These are phyloP conservation scores for Athrips mouffetella DNA, from an alignment of 2,888 invertebrate genomes.

Conservation along the genomic window DNA sequence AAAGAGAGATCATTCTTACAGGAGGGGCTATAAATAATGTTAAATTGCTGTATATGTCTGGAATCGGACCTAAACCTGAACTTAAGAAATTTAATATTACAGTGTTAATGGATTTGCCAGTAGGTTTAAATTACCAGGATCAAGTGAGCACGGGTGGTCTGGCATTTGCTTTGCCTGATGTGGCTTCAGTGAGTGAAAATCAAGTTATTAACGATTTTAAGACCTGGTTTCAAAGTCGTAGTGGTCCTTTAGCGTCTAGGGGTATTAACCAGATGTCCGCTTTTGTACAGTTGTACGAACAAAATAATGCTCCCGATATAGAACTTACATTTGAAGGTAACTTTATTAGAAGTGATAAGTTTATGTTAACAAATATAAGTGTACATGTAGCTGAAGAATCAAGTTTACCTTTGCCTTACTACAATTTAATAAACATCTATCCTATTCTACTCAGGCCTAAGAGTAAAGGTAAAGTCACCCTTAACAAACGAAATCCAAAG, in stretches of 20 bases:
- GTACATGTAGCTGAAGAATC: conserved; percentile 62
- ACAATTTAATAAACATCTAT: conserved; percentile 65
- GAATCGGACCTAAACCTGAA: conserved; percentile 60
- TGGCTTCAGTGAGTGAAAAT: conserved; percentile 48
- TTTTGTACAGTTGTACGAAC: conserved; percentile 66
- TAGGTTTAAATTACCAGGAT: conserved; percentile 67
- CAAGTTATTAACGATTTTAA: conserved; percentile 65
- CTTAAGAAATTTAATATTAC: conserved; percentile 60
- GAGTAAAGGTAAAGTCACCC: conserved; percentile 62
- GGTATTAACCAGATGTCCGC: conserved; percentile 71
- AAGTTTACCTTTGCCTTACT: conserved; percentile 61
- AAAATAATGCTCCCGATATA: conserved; percentile 63
- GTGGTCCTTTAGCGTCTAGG: conserved; percentile 61
- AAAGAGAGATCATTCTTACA: conserved; percentile 63
- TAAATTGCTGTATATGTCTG: conserved; percentile 61
- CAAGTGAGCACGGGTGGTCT: conserved; percentile 69
- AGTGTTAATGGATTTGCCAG: conserved; percentile 53
- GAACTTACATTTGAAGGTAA: conserved; percentile 67
- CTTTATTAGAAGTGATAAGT: conserved; percentile 68
- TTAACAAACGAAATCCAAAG: conserved; percentile 68
- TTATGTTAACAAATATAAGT: conserved; percentile 65
- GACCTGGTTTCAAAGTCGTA: conserved; percentile 64
- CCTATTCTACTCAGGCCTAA: conserved; percentile 65
- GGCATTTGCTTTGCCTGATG: conserved; percentile 58
- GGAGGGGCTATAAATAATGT: conserved; percentile 71